Percentiles rank a stretch among this genome's conserved stretches.
These are phyloP conservation scores for Pristionchus japonicus DNA, from an alignment of 2,888 invertebrate species.

Conservation along the genomic window DNA sequence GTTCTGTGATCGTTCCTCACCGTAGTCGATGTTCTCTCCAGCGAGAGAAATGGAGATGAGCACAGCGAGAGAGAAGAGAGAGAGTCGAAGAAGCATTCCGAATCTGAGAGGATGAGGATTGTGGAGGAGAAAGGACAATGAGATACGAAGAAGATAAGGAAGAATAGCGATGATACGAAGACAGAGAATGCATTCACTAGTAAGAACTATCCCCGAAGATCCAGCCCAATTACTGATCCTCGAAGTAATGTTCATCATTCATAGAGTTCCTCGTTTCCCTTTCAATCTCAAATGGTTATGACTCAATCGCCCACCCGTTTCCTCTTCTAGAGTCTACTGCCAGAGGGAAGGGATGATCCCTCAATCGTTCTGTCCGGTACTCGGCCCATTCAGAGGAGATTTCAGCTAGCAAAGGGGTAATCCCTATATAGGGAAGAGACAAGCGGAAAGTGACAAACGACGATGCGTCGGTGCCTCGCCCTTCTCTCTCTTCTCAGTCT, in stretches of 20 bases:
- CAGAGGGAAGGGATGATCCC: conserved; percentile 12
- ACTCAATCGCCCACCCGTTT: background rate
- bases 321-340: background rate
- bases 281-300: background rate
- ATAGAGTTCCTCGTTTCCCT: background rate
- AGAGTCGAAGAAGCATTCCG: conserved; percentile 9
- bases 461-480: background rate
- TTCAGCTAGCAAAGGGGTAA: background rate
- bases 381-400: background rate
- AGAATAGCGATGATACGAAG: no score
- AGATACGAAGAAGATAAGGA: background rate
- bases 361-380: conserved; percentile 13
- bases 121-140: background rate
- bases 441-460: background rate
- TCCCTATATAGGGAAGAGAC: conserved; percentile 26
- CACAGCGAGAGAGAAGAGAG: background rate
- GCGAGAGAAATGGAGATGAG: background rate
- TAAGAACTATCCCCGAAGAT: no score
- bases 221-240: no score
- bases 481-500: background rate
- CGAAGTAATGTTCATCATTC: background rate
- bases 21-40: background rate
- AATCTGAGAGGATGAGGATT: background rate
- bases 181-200: no score
- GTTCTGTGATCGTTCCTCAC: background rate